Base-by-base conservation (phyloP, 2,797 vertebrate species). In the Enteromius mattozi region DNA sequence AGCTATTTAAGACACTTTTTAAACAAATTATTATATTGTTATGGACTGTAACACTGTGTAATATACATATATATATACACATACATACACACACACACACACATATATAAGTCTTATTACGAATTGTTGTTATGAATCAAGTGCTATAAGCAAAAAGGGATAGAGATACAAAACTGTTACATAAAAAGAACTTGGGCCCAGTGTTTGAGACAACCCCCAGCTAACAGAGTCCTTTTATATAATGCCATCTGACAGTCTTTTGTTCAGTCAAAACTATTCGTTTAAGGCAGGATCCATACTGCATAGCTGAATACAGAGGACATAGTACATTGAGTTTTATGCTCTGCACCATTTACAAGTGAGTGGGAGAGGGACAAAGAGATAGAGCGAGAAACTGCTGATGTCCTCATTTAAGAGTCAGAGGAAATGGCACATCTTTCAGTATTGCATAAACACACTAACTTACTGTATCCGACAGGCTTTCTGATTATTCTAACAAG, bases 381-480 rank as follows among this genome's bases (percentile, higher is more conserved):
- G 63, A 84, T 33, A 79, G 30, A 76, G 75, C 66, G 30, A 72
- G 3, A 83, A 66, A n/a, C 54, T 74, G 84, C 85, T 66, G 65
- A 85, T 81, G 82, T 71, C 19, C 74, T 88, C 89, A 88, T 89
- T 89, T 90, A 89, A 90, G 78, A 86, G 82, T 59, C 14, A 59
- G 21, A 37, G 75, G 49, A 27, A 78, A 78, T 7, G 16, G 54
- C 54, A 78, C 9, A 13, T 65, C 40, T 84, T 79, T 47, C 70
- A 56, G 74, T 45, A 42, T n/a, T 78, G 65, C 47, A 54, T 6
- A 66, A 68, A 83, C 82, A 40, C 40, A 56, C 21, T 42, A 47
- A 47, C 45, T 75, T 75, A 45, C 42, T 45, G 42, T 13, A 27
- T 35, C 13, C 14, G 14, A 49, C 45, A 80, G 21, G 37, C 78